Evolutionary conservation across 2,888 invertebrate genomes (phyloP), one percentile per base, ranked within the genome.

Genomic region (Lasius platythorax): DNA sequence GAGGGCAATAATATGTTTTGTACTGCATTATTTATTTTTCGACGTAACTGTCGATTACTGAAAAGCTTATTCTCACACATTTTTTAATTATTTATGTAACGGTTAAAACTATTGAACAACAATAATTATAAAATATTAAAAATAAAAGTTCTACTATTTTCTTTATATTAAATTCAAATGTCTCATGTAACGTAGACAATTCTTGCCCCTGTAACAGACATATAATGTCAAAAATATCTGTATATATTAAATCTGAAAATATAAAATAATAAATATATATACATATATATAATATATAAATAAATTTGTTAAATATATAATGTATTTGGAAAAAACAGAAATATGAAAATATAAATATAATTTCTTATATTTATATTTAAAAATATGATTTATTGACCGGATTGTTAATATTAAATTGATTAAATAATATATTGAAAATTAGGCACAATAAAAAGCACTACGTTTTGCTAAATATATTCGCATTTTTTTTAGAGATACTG

Each of bases 1-100:
- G 33, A 63, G 61, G 63, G 18, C 18, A 63, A 63, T n/a, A 64
- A 64, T 64, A 37, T n/a, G 5, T 64, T 37, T 64, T 37, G 33
- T 11, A 64, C 37, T n/a, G 37, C 33, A 64, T 18, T 18, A n/a
- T 30, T 64, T 37, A 64, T 37, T 6, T 5, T 64, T 11, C n/a
- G 9, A 64, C n/a, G 11, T 5, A 33, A n/a, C n/a, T 64, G 66
- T 37, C 66, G 23, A 40, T 66, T 66, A 40, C 23, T 40, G 3
- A 66, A 9, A 23, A 66, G 23, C n/a, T 40, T 64, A 40, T 37
- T 64, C 18, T 64, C 64, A 66, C 23, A 40, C 23, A 66, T 66
- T 40, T 40, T 66, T 40, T 18, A 64, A 64, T 9, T 4, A 64
- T 64, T 64, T n/a, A 37, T 37, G 64, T 64, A 37, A 37, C 5